Evolutionary conservation across 2,113 vertebrate species (phyloP).

Genomic region (Arvicanthis niloticus): DNA sequence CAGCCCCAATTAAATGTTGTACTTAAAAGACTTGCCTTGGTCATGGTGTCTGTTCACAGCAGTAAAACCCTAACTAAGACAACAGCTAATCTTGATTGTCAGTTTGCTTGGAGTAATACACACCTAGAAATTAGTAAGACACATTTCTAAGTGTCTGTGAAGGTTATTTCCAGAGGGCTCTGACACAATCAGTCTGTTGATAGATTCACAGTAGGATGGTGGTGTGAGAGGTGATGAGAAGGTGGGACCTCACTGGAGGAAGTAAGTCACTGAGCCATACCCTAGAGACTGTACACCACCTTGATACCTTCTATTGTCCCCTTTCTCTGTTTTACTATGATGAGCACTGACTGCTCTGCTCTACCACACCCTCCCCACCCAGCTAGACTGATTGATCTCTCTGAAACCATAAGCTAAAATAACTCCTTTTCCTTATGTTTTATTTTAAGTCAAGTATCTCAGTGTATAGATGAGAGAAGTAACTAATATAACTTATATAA

Average conservation of each 20-base stretch:
- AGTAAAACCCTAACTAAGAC: background rate
- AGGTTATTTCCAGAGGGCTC: background rate
- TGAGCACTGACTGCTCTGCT: background rate
- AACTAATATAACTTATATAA: background rate
- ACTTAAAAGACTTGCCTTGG: too few species aligned
- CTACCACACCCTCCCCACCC: background rate
- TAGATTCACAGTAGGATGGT: background rate
- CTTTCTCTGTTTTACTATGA: background rate
- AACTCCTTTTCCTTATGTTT: background rate
- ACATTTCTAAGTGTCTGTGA: background rate
- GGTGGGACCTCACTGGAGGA: background rate
- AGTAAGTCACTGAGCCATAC: background rate
- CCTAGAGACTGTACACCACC: background rate
- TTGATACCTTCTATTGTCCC: background rate
- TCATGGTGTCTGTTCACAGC: too few species aligned
- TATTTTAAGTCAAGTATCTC: background rate
- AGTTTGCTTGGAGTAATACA: background rate
- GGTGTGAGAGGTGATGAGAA: background rate
- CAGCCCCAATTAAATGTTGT: too few species aligned
- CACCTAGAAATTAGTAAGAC: background rate
- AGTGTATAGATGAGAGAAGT: background rate
- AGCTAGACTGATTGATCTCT: too few species aligned
- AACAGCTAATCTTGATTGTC: background rate
- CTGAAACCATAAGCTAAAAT: background rate
- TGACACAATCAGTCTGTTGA: background rate